Conservation (phyloP, 2,888 invertebrate genomes). For the Heliconius erato region DNA sequence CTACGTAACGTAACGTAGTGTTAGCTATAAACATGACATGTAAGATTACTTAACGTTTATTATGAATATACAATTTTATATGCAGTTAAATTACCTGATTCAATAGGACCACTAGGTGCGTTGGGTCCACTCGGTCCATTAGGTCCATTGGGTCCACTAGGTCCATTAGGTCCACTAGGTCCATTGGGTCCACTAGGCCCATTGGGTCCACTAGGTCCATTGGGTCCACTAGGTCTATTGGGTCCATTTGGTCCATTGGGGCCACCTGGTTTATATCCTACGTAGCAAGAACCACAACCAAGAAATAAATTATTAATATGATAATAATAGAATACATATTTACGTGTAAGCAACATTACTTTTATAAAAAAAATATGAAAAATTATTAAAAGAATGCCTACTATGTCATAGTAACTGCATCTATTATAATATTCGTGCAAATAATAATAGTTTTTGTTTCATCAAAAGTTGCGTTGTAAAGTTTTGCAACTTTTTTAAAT, state of each 20-base stretch:
- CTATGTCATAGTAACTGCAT: too few relatives aligned
- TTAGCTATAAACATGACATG: neutral
- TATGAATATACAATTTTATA: neutral
- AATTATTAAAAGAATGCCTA: neutral
- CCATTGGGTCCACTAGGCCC: conserved; percentile 16
- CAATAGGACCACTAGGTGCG: conserved; percentile 51
- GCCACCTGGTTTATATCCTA: conserved; percentile 45
- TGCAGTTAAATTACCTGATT: conserved; percentile 50
- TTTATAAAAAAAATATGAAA: neutral
- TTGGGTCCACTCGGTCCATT: conserved; percentile 47
- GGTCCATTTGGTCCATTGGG: conserved; percentile 48
- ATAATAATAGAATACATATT: neutral
- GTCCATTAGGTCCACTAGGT: conserved; percentile 58
- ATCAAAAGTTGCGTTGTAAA: too few relatives aligned
- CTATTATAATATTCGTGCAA: too few relatives aligned
- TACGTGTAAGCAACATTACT: neutral
- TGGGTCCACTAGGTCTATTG: conserved; percentile 61
- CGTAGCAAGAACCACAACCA: neutral
- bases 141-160: conserved; percentile 39
- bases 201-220: conserved; percentile 47
- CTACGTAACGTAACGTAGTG: neutral
- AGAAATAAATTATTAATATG: neutral
- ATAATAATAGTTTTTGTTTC: too few relatives aligned
- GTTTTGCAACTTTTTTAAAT: too few relatives aligned
- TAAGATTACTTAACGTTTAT: neutral